These are phyloP conservation scores for Hapalemur alaotrensis DNA, from an alignment of 2,797 vertebrate species.

Conservation along the genomic window DNA sequence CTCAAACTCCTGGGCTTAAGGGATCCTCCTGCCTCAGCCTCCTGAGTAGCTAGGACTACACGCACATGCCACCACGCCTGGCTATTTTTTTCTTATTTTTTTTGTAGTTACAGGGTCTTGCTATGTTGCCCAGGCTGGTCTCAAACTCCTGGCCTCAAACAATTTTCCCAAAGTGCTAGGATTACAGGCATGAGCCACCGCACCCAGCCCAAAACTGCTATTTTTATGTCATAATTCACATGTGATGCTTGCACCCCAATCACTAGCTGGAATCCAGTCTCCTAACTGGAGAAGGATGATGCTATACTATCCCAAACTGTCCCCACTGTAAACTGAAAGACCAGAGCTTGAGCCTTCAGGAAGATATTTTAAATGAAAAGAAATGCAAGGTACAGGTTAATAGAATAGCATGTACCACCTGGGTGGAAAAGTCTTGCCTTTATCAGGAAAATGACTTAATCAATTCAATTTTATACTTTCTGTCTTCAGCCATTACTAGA, in stretches of 20 bases:
- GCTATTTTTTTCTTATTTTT: neutral
- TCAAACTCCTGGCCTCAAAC: neutral
- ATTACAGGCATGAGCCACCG: neutral
- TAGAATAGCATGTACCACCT: accelerated
- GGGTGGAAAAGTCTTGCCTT: neutral
- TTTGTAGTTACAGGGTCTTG: neutral
- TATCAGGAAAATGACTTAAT: conserved; percentile 12
- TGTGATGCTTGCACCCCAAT: neutral
- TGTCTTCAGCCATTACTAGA: neutral
- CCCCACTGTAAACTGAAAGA: neutral
- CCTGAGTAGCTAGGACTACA: too few relatives aligned
- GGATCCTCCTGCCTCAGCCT: too few relatives aligned
- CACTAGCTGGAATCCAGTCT: neutral
- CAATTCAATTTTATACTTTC: neutral
- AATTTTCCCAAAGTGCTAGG: neutral
- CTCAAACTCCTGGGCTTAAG: too few relatives aligned
- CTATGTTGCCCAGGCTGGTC: neutral
- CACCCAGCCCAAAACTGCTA: too few relatives aligned
- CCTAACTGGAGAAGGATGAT: accelerated
- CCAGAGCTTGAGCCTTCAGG: accelerated
- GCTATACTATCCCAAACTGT: neutral
- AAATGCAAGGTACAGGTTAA: neutral
- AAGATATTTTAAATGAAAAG: neutral
- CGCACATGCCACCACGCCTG: too few relatives aligned
- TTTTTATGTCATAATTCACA: neutral